These are phyloP conservation scores for Drosophila mojavensis DNA, from an alignment of 1,140 invertebrate genomes.

Conservation along the genomic window DNA sequence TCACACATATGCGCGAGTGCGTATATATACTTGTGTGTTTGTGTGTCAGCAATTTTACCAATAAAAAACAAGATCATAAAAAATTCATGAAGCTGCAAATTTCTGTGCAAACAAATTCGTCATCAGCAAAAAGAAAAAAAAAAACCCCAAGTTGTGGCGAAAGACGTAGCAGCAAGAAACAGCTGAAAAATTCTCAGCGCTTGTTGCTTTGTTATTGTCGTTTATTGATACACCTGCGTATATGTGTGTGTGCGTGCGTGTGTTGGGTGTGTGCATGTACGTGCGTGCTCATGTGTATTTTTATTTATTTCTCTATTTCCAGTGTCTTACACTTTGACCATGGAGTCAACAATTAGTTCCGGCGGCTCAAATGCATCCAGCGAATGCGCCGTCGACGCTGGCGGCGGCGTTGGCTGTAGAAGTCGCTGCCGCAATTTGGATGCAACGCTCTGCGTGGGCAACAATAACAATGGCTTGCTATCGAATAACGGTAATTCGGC, in stretches of 20 bases:
- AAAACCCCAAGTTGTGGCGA: conserved; percentile 4
- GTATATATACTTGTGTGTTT: conserved; percentile 33
- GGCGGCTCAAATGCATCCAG: conserved; percentile 73
- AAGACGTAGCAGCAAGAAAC: conserved; percentile 42
- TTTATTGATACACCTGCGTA: not conserved
- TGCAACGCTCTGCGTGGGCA: conserved; percentile 28
- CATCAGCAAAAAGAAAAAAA: conserved; percentile 48
- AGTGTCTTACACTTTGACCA: conserved; percentile 47
- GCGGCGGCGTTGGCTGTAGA: conserved; percentile 35
- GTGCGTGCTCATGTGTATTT: not conserved
- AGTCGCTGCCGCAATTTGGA: conserved; percentile 57
- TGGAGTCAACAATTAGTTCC: conserved; percentile 71
- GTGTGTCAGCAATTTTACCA: conserved; percentile 54
- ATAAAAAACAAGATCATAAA: conserved; percentile 54
- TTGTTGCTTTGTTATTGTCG: conserved; percentile 15
- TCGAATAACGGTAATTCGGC: conserved; percentile 9
- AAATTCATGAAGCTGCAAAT: conserved; percentile 41
- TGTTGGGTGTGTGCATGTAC: not conserved
- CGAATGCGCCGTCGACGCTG: conserved; percentile 59
- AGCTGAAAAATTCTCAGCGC: conserved; percentile 49
- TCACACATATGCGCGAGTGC: conserved; percentile 24
- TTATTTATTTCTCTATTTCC: not conserved
- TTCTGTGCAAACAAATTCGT: conserved; percentile 66
- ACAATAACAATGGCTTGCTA: conserved; percentile 42
- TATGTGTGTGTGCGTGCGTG: not conserved